These are phyloP conservation scores for Pseudopodoces humilis DNA, from an alignment of 2,113 vertebrate genomes.

Conservation along the genomic window DNA sequence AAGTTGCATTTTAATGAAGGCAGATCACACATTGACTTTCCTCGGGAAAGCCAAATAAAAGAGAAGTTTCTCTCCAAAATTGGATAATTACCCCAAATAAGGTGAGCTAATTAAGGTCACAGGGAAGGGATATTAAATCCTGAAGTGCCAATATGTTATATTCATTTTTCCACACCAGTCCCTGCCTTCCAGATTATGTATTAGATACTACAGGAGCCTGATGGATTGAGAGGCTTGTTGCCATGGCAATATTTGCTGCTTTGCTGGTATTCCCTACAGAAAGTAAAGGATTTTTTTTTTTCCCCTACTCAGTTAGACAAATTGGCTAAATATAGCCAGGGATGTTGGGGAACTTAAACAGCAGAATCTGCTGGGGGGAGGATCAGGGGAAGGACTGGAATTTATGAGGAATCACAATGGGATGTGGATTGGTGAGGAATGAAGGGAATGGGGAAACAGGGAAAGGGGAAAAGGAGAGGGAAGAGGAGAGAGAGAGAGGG, in stretches of 20 bases:
- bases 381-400: slow-evolving; percentile 8
- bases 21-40: background rate
- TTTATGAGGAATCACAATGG: slow-evolving; percentile 13
- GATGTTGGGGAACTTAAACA: slow-evolving; percentile 53
- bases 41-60: background rate
- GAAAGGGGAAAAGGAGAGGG: no score
- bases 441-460: background rate
- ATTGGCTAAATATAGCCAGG: slow-evolving; percentile 59
- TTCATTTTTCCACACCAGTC: slow-evolving; percentile 38
- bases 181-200: slow-evolving; percentile 69
- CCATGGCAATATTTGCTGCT: slow-evolving; percentile 85
- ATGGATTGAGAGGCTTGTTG: slow-evolving; percentile 80
- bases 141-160: slow-evolving; percentile 9
- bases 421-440: background rate
- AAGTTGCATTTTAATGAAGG: slow-evolving; percentile 50
- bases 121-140: slow-evolving; percentile 13
- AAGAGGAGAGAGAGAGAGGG: accelerated
- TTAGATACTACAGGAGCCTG: slow-evolving; percentile 72
- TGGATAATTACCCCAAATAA: background rate
- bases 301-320: slow-evolving; percentile 51
- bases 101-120: slow-evolving; percentile 31
- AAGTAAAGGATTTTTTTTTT: slow-evolving; percentile 67
- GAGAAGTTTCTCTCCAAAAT: background rate
- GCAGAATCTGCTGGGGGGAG: slow-evolving; percentile 28
- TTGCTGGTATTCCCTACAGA: slow-evolving; percentile 83